Conservation (phyloP, 2,797 vertebrate genomes). For the Clamator glandarius region DNA sequence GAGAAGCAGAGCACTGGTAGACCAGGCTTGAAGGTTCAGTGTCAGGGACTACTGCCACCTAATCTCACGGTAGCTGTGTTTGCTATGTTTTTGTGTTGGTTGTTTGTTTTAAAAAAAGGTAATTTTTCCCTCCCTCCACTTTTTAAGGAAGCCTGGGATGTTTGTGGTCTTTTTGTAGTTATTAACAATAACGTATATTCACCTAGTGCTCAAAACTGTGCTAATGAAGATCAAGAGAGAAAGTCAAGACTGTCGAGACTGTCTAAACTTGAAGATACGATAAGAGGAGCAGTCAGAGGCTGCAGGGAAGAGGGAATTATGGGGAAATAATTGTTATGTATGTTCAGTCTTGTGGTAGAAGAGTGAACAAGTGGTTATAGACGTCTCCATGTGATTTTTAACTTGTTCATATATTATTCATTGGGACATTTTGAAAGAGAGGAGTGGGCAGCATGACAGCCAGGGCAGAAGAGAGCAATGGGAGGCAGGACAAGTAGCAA, state of each 20-base stretch:
- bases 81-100: background rate
- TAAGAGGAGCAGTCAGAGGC: background rate
- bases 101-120: too few relatives aligned
- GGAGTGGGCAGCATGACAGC: background rate
- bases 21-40: background rate
- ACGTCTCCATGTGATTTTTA: background rate
- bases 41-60: background rate
- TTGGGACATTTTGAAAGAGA: background rate
- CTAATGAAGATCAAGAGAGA: background rate
- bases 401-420: background rate
- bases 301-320: background rate
- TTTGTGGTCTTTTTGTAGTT: background rate
- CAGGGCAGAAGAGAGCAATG: background rate
- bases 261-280: background rate
- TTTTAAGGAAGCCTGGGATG: background rate
- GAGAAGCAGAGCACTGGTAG: background rate
- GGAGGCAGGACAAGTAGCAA: background rate
- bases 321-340: background rate
- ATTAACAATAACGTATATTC: background rate
- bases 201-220: background rate
- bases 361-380: background rate
- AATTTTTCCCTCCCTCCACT: too few relatives aligned
- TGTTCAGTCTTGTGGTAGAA: background rate
- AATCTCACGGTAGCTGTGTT: background rate
- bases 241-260: background rate